Evolutionary conservation across 2,888 invertebrate species (phyloP).

Genomic region (Apotomis turbidana): DNA sequence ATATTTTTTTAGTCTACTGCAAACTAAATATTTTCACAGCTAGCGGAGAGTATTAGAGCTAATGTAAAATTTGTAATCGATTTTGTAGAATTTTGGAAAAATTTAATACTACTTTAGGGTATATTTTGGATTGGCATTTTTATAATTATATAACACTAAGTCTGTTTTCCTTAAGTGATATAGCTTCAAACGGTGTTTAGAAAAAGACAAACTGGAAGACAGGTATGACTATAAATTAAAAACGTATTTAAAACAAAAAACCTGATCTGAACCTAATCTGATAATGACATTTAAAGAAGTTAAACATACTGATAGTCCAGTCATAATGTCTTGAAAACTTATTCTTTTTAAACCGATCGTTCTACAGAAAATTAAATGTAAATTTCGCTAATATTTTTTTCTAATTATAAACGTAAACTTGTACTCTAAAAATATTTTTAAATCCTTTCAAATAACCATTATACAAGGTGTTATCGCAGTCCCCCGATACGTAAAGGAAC

Average conservation of each 20-base stretch:
- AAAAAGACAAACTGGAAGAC: constrained; percentile 6
- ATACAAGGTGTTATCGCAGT: background rate
- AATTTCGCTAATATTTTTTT: background rate
- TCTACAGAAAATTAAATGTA: background rate
- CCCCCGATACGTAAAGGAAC: background rate
- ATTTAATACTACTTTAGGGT: constrained; percentile 12
- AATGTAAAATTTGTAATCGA: constrained; percentile 19
- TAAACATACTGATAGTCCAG: background rate
- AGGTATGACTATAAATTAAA: constrained; percentile 1
- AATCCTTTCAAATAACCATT: background rate
- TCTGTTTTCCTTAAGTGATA: constrained; percentile 6
- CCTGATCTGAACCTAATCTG: no score
- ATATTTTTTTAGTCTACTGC: background rate
- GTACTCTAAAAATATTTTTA: background rate
- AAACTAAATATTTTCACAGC: background rate
- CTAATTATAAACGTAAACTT: background rate
- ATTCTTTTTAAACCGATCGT: background rate
- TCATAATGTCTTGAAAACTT: background rate
- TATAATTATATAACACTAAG: constrained; percentile 2
- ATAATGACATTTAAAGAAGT: no score
- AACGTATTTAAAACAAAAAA: background rate
- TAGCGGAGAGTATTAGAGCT: background rate
- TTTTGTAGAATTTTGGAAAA: constrained; percentile 20
- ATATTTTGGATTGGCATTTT: constrained; percentile 18
- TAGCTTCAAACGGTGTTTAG: background rate